These are phyloP conservation scores for Cheilosia grossa DNA, from an alignment of 2,888 invertebrate species.

Conservation along the genomic window DNA sequence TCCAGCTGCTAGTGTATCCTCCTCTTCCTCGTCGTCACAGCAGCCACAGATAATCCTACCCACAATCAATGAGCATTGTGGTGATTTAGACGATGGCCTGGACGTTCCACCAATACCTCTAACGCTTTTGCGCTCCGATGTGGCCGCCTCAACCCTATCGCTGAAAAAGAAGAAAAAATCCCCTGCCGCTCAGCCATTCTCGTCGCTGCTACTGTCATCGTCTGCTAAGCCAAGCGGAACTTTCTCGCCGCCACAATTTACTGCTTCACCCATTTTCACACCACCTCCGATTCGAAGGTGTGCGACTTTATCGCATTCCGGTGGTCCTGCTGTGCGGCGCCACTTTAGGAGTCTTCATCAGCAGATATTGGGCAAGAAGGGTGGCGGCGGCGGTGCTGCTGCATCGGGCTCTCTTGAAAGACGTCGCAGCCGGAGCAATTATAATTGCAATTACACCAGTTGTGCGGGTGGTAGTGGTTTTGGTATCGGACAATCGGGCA, in stretches of 20 bases:
- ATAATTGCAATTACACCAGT: constrained; percentile 71
- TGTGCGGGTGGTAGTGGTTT: constrained; percentile 65
- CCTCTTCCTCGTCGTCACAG: constrained; percentile 78
- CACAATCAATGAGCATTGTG: constrained; percentile 81
- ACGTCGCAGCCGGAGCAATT: constrained; percentile 72
- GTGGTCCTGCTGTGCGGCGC: constrained; percentile 75
- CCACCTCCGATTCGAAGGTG: constrained; percentile 82
- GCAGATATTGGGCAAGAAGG: constrained; percentile 77
- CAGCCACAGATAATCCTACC: constrained; percentile 81
- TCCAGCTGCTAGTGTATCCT: constrained; percentile 74
- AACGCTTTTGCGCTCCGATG: constrained; percentile 64
- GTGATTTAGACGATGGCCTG: constrained; percentile 74
- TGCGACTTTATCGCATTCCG: constrained; percentile 80
- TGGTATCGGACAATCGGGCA: constrained; percentile 78
- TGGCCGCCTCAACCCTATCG: constrained; percentile 49
- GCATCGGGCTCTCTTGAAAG: constrained; percentile 59
- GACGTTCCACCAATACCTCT: constrained; percentile 71
- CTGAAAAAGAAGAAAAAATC: constrained; percentile 65
- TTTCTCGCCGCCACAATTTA: constrained; percentile 78
- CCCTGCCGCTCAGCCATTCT: constrained; percentile 35
- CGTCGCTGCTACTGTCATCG: constrained; percentile 64
- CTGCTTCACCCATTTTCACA: constrained; percentile 80
- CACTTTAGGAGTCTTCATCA: constrained; percentile 81
- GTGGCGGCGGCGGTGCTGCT: constrained; percentile 29
- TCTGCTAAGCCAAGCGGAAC: constrained; percentile 78